Conservation (phyloP, 2,888 invertebrate genomes). For the Halictus quadricinctus region DNA sequence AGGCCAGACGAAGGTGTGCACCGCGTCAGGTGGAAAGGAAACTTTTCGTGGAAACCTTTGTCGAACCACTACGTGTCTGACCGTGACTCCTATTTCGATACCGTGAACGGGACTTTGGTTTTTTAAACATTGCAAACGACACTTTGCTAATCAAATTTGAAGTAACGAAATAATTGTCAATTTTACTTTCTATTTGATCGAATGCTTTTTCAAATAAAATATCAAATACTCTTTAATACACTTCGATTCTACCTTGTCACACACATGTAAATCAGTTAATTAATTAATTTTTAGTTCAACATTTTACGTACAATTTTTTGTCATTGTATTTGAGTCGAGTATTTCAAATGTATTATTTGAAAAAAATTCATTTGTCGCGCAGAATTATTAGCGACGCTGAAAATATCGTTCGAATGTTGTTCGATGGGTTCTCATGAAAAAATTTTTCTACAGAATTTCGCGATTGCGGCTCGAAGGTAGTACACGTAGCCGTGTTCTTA, state of each 20-base stretch:
- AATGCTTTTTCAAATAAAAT: background rate
- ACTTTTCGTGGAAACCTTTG: slow-evolving; percentile 25
- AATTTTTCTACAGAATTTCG: background rate
- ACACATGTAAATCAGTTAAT: background rate
- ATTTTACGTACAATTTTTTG: too few species aligned
- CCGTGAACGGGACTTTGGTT: background rate
- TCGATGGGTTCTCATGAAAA: background rate
- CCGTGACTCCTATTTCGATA: background rate
- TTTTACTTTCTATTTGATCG: background rate
- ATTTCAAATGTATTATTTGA: too few species aligned
- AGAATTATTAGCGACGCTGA: too few species aligned
- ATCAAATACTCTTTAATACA: background rate
- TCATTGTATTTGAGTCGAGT: too few species aligned
- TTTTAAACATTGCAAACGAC: background rate
- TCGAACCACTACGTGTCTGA: background rate
- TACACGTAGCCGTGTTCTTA: background rate
- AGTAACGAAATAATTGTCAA: background rate
- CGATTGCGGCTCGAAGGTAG: background rate
- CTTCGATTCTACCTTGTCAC: too few species aligned
- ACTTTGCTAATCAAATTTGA: background rate
- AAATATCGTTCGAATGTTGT: background rate
- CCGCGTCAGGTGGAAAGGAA: slow-evolving; percentile 40
- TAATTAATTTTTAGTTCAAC: background rate
- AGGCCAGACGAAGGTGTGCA: slow-evolving; percentile 7
- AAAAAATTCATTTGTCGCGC: too few species aligned